Evolutionary conservation across 1,140 invertebrate genomes (phyloP), one percentile per base, ranked within the genome.

Genomic region (Triops cancriformis): DNA sequence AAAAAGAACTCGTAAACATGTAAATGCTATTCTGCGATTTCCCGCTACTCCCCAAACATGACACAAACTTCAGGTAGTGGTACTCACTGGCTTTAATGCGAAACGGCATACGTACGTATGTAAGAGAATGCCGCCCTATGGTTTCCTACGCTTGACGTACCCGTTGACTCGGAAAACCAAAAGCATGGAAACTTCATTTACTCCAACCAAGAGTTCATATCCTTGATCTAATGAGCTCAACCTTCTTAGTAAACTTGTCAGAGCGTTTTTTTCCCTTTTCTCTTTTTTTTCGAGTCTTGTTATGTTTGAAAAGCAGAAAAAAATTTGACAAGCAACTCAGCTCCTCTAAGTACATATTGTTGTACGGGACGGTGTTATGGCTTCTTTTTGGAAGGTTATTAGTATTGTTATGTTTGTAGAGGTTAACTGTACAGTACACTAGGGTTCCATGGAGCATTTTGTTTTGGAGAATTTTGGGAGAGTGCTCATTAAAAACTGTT

Each of bases 211-310:
- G 51, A 64, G 51, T 64, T 64, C n/a, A 18, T 64, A 64, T 64
- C 51, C 51, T 64, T 64, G 51, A 64, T 64, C 51, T 64, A 64
- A 64, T 64, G 51, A 64, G 51, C 51, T 64, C 23, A 23, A 64
- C 51, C 18, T 64, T 5, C 51, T 23, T 64, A 9, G 51, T 14
- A 23, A 7, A 18, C 51, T n/a, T 23, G 51, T 64, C 51, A n/a
- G 51, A n/a, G n/a, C n/a, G n/a, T n/a, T 9, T 23, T 64, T 18
- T 64, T 64, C 5, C 18, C 5, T 45, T 12, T 18, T 18, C 14
- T 64, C 18, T 64, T 64, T n/a, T 23, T 23, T 64, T 64, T 14
- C 51, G 5, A 18, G 51, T 37, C 31, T 37, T 37, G 2, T 37
- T 4, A 37, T 37, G 31, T 37, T 37, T 37, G 31, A 37, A 37